Conservation (phyloP, 2,888 invertebrate species). For the Aelia acuminata region DNA sequence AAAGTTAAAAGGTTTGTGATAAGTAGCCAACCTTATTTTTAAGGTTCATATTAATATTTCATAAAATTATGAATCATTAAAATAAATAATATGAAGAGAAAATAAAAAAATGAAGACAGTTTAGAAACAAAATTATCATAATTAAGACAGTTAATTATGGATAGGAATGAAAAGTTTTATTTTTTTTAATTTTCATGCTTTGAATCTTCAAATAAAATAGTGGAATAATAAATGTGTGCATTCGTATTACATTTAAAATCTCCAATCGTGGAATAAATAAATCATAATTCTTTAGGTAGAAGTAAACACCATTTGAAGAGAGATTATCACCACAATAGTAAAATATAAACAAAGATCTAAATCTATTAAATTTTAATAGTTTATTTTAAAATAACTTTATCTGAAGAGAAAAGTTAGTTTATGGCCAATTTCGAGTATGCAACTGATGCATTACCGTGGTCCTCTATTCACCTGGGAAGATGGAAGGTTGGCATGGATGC, state of each 20-base stretch:
- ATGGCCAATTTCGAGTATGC: too few species aligned
- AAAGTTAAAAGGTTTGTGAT: background rate
- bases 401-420: too few species aligned
- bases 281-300: background rate
- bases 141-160: too few species aligned
- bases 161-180: background rate
- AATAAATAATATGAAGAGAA: background rate
- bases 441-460: too few species aligned
- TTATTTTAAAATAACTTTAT: too few species aligned
- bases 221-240: background rate
- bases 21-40: background rate
- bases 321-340: background rate
- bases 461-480: too few species aligned
- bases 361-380: too few species aligned
- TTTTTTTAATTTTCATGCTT: background rate
- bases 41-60: background rate
- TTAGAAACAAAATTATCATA: background rate
- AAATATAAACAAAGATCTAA: background rate
- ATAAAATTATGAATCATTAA: background rate
- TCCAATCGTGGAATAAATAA: background rate
- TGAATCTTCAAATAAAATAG: background rate
- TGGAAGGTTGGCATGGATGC: too few species aligned
- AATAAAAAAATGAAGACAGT: background rate
- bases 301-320: background rate
- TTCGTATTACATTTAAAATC: background rate